Percentiles rank a stretch among this genome's conserved stretches.
Conservation (phyloP, 2,113 vertebrate genomes). For the Paracanthobrama guichenoti region DNA sequence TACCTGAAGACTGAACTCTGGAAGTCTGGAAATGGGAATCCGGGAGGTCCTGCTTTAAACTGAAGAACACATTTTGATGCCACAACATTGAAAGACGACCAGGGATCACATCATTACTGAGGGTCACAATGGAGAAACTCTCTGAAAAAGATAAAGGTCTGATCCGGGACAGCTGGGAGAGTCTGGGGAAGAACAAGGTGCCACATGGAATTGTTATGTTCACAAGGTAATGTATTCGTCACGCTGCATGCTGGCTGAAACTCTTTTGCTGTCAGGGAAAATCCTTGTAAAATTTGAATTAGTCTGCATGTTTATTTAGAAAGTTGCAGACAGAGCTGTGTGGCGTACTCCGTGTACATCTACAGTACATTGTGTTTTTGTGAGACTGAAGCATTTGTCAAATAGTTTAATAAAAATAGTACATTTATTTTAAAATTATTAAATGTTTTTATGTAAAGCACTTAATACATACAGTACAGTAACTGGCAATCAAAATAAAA, state of each 20-base stretch:
- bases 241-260: neutral
- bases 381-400: neutral
- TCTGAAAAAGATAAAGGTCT: slow-evolving; percentile 82
- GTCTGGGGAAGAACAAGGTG: slow-evolving; percentile 84
- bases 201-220: slow-evolving; percentile 90
- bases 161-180: slow-evolving; percentile 90
- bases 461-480: neutral
- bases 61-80: slow-evolving; percentile 34
- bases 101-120: slow-evolving; percentile 26
- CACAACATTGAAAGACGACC: slow-evolving; percentile 31
- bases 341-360: neutral
- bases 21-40: slow-evolving; percentile 52
- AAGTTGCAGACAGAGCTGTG: neutral
- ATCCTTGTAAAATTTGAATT: neutral
- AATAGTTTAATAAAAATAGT: no score
- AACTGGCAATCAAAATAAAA: neutral
- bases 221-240: slow-evolving; percentile 77
- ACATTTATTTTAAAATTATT: neutral
- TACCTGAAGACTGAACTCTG: slow-evolving; percentile 57
- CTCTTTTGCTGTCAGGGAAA: slow-evolving; percentile 2
- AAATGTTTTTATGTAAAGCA: neutral
- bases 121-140: slow-evolving; percentile 73
- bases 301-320: slow-evolving; percentile 24
- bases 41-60: slow-evolving; percentile 50
- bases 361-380: neutral